Evolutionary conservation across 2,113 vertebrate genomes (phyloP).

Genomic region (Indri indri): DNA sequence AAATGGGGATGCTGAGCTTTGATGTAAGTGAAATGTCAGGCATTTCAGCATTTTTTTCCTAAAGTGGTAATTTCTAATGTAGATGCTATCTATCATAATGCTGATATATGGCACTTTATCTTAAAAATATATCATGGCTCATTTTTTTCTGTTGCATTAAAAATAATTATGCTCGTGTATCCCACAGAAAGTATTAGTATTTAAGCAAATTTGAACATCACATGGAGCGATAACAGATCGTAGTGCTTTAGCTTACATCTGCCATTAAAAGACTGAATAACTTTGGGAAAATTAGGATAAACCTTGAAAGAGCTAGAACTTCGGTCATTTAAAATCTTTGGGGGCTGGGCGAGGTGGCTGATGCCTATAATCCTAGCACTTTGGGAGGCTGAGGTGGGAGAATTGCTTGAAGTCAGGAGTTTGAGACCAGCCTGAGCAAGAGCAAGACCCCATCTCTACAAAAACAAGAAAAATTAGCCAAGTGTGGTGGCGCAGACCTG

Average conservation of each 20-base stretch:
- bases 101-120: neutral
- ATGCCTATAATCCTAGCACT: too few species aligned
- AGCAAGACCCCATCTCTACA: too few species aligned
- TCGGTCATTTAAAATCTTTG: conserved; percentile 18
- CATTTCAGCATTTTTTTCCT: neutral
- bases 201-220: conserved; percentile 38
- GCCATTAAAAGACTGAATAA: neutral
- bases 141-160: neutral
- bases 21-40: neutral
- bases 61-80: neutral
- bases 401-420: too few species aligned
- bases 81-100: neutral
- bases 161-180: conserved; percentile 3
- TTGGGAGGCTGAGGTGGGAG: too few species aligned
- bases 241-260: neutral
- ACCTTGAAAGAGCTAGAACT: conserved; percentile 18
- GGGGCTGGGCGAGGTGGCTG: neutral
- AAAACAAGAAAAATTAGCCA: too few species aligned
- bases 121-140: neutral
- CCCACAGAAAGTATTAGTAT: conserved; percentile 7
- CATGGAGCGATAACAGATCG: neutral
- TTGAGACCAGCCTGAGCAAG: too few species aligned
- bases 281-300: neutral
- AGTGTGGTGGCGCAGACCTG: too few species aligned
- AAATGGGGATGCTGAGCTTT: neutral